Percentiles rank a stretch among this genome's conserved stretches.
Conservation (phyloP, 2,113 vertebrate genomes). For the Hippotragus niger region DNA sequence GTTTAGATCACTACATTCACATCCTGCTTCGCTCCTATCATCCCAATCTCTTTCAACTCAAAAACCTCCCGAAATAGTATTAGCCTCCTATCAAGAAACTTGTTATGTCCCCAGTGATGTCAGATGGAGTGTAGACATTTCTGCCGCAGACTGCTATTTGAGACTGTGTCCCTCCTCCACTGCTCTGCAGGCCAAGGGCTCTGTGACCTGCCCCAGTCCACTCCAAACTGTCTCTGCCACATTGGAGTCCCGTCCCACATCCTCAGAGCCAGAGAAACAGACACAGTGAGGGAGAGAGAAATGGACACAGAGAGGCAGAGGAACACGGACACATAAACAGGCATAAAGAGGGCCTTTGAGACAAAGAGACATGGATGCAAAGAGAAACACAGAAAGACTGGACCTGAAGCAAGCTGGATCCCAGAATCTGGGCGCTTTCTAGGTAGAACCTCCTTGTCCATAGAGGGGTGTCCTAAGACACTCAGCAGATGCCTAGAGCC, state of each 20-base stretch:
- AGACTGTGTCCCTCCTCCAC: background rate
- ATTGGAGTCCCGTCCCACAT: too few relatives aligned
- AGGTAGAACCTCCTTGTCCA: background rate
- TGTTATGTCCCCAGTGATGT: background rate
- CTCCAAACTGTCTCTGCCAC: background rate
- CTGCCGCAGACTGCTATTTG: background rate
- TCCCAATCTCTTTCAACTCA: background rate
- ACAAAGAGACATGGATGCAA: background rate
- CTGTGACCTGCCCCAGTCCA: background rate
- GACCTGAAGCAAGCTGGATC: background rate
- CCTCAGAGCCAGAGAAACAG: background rate
- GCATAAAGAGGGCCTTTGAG: background rate
- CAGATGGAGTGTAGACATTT: background rate
- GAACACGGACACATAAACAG: background rate
- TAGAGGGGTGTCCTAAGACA: background rate
- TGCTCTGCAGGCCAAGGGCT: background rate
- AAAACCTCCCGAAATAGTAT: background rate
- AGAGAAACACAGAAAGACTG: background rate
- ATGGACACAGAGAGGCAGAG: background rate
- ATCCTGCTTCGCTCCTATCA: background rate
- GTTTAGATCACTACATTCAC: background rate
- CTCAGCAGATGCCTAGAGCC: background rate
- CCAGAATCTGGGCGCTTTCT: background rate
- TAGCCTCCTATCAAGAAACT: background rate
- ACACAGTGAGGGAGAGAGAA: background rate